Base-by-base conservation (phyloP, 64 coral and sea anemone species). In the Pocillopora verrucosa region DNA sequence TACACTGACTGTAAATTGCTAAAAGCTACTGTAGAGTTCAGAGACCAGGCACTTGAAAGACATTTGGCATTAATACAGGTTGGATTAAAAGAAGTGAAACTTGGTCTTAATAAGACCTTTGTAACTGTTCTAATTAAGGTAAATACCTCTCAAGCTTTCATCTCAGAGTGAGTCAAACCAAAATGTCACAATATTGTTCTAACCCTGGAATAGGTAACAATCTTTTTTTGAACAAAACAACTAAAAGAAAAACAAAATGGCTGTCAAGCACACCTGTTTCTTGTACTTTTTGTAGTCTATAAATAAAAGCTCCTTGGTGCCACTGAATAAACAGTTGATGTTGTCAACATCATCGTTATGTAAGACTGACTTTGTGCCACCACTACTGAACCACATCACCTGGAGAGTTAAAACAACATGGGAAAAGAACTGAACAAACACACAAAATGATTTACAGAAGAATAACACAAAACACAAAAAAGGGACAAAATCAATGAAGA, bases 361-460 rank as follows among this genome's bases (percentile, higher is more conserved):
- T 79, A 99, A 87, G 56, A 99, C 97, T 36, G 97, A 99, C 75
- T 99, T 99, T 26, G 97, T 99, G 25, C 97, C 97, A 77, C 97
- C 97, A 89, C 96, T 98, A 45, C 96, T 98, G 58, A 98, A 98
- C 96, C 96, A 98, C 88, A 98, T 98, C 5, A 95, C 93, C 96
- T 98, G 34, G 38, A 34, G 65, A 37, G 10, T 16, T 51, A 80
- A 62, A 89, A 59, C 10, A 64, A 26, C 56, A 65, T 76, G 63
- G 4, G 57, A 61, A 56, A 56, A 74, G 15, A 13, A 19, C 2
- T 16, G 56, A 9, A 78, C 12, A 19, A 41, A 24, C 34, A 79
- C 10, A 7, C 19, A 56, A 56, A 36, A 7, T 36, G 76, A n/a
- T 70, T 24, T 5, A 70, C 11, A 11, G 20, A 67, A 67, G 64